phyloP scores from a whole-genome alignment of 2,113 vertebrate genomes.

The Struthio camelus region DNA sequence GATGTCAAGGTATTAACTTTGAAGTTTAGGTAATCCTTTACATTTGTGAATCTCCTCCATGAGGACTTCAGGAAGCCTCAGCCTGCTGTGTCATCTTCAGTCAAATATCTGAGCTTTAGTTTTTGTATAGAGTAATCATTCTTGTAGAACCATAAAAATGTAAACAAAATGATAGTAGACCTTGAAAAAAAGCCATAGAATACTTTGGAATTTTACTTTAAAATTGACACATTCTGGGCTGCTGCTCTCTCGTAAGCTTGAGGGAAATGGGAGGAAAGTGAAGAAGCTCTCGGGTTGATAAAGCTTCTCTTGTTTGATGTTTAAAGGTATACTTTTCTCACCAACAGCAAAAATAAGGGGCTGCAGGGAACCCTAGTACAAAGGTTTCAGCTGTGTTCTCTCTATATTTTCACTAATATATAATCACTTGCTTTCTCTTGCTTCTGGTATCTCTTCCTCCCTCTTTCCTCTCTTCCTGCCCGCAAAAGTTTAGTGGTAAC shows the following conservation, averaged over 20 bases:
- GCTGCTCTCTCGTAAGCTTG: not conserved
- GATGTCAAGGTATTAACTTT: slow-evolving; percentile 92
- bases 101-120: not conserved
- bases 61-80: not conserved
- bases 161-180: not conserved
- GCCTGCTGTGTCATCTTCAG: not conserved
- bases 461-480: not conserved
- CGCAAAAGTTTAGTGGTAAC: not conserved
- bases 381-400: not conserved
- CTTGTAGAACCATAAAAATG: not conserved
- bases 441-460: not conserved
- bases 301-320: not conserved
- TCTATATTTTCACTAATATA: not conserved
- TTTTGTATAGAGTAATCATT: not conserved
- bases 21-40: not conserved
- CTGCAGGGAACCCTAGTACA: not conserved
- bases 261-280: not conserved
- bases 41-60: not conserved
- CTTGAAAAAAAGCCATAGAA: not conserved
- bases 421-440: not conserved
- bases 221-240: not conserved
- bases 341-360: not conserved
- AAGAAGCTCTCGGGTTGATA: not conserved
- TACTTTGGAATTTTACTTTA: not conserved
- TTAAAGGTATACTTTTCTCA: not conserved